These are phyloP conservation scores for Theonella swinhoei DNA, from an alignment of 37 sponge, comb jelly and placozoan genomes.

Conservation along the genomic window DNA sequence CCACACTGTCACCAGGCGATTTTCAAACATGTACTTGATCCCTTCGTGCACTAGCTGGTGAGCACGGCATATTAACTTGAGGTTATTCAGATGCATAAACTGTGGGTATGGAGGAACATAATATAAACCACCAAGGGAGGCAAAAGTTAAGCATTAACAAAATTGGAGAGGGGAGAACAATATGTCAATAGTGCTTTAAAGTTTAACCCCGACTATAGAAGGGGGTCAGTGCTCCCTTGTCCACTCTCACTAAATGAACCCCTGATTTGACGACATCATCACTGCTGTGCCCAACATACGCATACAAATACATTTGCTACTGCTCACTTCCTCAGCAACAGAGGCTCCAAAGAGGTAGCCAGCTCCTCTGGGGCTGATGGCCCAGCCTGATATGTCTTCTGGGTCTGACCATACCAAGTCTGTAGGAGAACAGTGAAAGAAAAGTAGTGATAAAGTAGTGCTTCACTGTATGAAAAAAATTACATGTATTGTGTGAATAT, in stretches of 20 bases:
- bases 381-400: slow-evolving; percentile 98
- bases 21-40: slow-evolving; percentile 98
- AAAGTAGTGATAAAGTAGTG: background rate
- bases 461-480: background rate
- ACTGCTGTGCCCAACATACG: background rate
- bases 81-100: slow-evolving; percentile 95
- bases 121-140: too few species aligned
- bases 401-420: slow-evolving; percentile 99
- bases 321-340: slow-evolving; percentile 88
- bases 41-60: slow-evolving; percentile 99
- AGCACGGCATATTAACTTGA: slow-evolving; percentile 96
- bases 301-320: background rate
- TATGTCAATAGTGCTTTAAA: too few species aligned
- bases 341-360: slow-evolving; percentile 97
- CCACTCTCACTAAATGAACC: too few species aligned
- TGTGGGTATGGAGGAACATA: slow-evolving; percentile 15
- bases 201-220: too few species aligned
- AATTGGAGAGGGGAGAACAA: too few species aligned
- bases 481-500: background rate
- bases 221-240: too few species aligned
- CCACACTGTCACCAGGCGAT: slow-evolving; percentile 97
- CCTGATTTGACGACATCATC: too few species aligned
- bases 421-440: background rate
- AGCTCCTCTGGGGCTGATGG: slow-evolving; percentile 97
- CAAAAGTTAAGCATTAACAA: too few species aligned